Percentiles rank a stretch among this genome's conserved stretches.
Evolutionary conservation across 1,140 invertebrate genomes (phyloP).

Genomic region (Macrostomum lignano): DNA sequence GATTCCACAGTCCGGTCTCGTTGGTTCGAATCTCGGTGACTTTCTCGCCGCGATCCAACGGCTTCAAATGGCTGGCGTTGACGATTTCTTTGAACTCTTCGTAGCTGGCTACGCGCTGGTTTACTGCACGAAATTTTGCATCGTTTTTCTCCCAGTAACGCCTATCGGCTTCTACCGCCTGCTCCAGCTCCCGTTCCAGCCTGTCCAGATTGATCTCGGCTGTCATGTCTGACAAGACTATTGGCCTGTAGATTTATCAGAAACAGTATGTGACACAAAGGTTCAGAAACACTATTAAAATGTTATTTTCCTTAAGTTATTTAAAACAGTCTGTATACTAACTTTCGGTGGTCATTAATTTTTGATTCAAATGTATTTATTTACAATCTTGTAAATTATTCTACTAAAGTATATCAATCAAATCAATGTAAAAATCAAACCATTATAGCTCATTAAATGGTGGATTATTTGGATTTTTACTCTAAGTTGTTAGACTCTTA

Average conservation of each 20-base stretch:
- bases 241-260: neutral
- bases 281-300: neutral
- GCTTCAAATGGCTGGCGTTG: slow-evolving; percentile 28
- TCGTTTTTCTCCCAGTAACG: slow-evolving; percentile 31
- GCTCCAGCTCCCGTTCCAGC: slow-evolving; percentile 27
- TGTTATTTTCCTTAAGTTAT: too few relatives aligned
- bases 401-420: too few relatives aligned
- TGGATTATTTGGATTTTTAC: too few relatives aligned
- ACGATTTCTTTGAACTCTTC: slow-evolving; percentile 31
- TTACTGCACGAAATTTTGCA: slow-evolving; percentile 32
- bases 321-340: too few relatives aligned
- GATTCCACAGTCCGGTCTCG: too few relatives aligned
- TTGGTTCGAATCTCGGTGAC: slow-evolving; percentile 12
- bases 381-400: too few relatives aligned
- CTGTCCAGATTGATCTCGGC: slow-evolving; percentile 26
- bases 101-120: slow-evolving; percentile 31
- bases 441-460: too few relatives aligned
- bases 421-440: too few relatives aligned
- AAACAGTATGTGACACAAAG: neutral
- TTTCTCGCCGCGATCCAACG: slow-evolving; percentile 27
- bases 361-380: too few relatives aligned
- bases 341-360: too few relatives aligned
- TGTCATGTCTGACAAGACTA: too few relatives aligned
- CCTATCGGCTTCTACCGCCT: slow-evolving; percentile 26
- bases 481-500: too few relatives aligned